Evolutionary conservation across 2,888 invertebrate genomes (phyloP), one percentile per base, ranked within the genome.

Genomic region (Frankliniella intonsa): DNA sequence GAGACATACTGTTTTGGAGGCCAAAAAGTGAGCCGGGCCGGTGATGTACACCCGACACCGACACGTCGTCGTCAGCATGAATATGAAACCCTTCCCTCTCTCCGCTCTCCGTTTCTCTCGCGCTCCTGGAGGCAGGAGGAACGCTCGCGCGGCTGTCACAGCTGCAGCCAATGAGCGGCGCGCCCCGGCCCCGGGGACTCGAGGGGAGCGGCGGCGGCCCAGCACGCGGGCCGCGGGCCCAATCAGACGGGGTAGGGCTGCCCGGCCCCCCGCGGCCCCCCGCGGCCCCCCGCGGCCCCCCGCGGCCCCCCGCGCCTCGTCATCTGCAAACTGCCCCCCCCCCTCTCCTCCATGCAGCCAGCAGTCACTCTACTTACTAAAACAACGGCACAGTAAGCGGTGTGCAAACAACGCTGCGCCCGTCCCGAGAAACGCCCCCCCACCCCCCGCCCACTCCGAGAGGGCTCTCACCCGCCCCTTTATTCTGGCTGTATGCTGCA

Each of bases 381-480:
- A 76, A 76, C 69, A 76, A 22, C 69, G 25, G 69, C n/a, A 22
- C 22, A 12, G 69, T 76, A 76, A 76, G 69, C 25, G 69, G 69
- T 25, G 10, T 22, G 25, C 69, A 76, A 76, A 76, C 25, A 76
- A 62, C 62, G 62, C 62, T 25, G 25, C 11, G 25, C 69, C 69
- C 69, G 69, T 22, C 10, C 69, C 69, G 25, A 76, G 69, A 22
- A 22, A 3, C 69, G 5, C 11, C 69, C 25, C 69, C 69, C 10
- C 69, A 10, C 69, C 69, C 25, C 25, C 12, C 69, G 0, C 25
- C 69, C 10, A 0, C 22, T 12, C 69, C 55, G 14, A 12, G 55
- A 55, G 14, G 17, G 17, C 17, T 12, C 55, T 19, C 14, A 14
- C 25, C 25, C 25, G 8, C 25, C 69, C 69, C 69, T 25, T 25